Evolutionary conservation across 2,797 vertebrate species (phyloP).

Genomic region (Ptychadena robeensis): DNA sequence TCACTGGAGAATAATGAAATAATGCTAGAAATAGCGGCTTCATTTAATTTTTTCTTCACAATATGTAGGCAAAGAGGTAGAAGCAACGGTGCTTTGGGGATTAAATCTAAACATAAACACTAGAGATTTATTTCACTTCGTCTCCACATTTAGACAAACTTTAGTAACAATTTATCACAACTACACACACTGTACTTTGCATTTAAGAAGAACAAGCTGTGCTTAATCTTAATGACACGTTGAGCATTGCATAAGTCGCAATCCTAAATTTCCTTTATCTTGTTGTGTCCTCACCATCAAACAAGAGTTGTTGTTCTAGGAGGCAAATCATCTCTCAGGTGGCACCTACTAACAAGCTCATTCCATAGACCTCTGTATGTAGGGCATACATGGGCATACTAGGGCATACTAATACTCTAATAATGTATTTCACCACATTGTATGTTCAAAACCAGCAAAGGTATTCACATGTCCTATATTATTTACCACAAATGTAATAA

Average conservation of each 20-base stretch:
- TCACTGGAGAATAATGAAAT: constrained; percentile 60
- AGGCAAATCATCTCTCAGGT: not conserved
- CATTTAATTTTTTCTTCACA: constrained; percentile 40
- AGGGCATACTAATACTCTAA: not conserved
- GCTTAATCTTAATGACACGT: constrained; percentile 61
- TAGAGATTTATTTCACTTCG: constrained; percentile 58
- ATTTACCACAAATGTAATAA: too few relatives aligned
- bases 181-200: constrained; percentile 58
- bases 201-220: constrained; percentile 54
- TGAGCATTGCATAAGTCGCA: constrained; percentile 22
- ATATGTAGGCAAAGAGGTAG: constrained; percentile 36
- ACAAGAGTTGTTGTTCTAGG: not conserved
- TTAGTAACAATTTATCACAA: constrained; percentile 61
- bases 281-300: constrained; percentile 6
- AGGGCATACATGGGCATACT: not conserved
- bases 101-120: constrained; percentile 61
- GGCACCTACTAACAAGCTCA: not conserved
- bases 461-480: too few relatives aligned
- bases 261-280: constrained; percentile 40
- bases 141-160: constrained; percentile 59
- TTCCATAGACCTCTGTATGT: not conserved
- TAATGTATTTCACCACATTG: too few relatives aligned
- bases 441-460: too few relatives aligned
- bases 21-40: constrained; percentile 53
- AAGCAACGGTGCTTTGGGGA: constrained; percentile 50